Evolutionary conservation across 2,113 vertebrate species (phyloP), one percentile per base, ranked within the genome.

Genomic region (Piaya cayana): DNA sequence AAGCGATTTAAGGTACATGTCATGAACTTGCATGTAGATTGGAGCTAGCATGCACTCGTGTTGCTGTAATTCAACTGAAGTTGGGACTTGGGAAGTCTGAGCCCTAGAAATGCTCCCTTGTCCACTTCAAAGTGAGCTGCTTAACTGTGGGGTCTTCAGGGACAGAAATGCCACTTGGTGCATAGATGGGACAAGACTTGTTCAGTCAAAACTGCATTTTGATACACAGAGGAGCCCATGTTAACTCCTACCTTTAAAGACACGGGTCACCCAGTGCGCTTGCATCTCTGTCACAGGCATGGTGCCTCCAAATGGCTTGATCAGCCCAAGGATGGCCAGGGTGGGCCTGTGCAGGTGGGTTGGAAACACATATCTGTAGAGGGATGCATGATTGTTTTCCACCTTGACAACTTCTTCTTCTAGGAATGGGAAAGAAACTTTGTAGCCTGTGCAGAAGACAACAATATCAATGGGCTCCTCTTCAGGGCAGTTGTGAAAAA

Each of bases 371-470:
- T 97, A 98, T 96, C 98, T 99, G 96, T 99, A 99, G 62, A 99
- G 96, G 3, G 94, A 98, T 2, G 98, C 53, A 2, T 98, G 97
- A 45, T 97, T 97, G 4, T 97, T 92, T 79, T 98, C 97, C 36
- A 98, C 97, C 20, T 97, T 97, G 72, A 98, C 12, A 2, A 98
- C 12, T 3, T 96, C 89, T 32, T 98, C 90, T 11, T 98, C 98
- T 32, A 99, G 97, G 88, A 99, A 99, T 1, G 98, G 97, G 59
- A 99, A 99, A 26, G 67, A 96, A 75, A 93, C 19, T 0, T 71
- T 85, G 77, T 99, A 99, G 59, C 99, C 99, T 1, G 98, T 99
- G 96, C 98, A 98, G 92, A 99, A 99, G 55, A 99, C 88, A 1
- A 99, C 93, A 1, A 97, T 86, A 42, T 99, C 98, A 1, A 99